phyloP scores from a whole-genome alignment of 2,888 invertebrate genomes.

The Mythimna vitellina region DNA sequence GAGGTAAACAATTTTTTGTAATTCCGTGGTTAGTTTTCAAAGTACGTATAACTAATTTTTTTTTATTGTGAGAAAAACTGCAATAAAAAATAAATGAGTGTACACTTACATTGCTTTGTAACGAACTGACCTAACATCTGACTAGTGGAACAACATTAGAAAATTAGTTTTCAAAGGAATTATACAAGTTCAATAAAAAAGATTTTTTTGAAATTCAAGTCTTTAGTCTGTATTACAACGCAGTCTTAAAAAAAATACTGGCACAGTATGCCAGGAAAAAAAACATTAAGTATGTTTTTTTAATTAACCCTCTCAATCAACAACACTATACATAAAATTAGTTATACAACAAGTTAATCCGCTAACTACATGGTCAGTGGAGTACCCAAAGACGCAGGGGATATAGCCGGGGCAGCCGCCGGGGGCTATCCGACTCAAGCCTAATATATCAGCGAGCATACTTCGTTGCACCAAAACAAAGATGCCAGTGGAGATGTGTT shows the following conservation, averaged over 20 bases:
- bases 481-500: constrained; percentile 69
- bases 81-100: too few species aligned
- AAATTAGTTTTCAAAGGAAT: not conserved
- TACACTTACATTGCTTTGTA: not conserved
- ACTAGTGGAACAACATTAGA: not conserved
- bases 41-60: not conserved
- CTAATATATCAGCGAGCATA: constrained; percentile 89
- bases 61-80: not conserved
- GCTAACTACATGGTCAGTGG: constrained; percentile 59
- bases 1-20: not conserved
- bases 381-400: constrained; percentile 56
- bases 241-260: not conserved
- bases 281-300: not conserved
- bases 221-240: not conserved
- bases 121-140: not conserved
- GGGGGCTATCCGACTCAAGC: constrained; percentile 85
- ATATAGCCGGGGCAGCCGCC: constrained; percentile 74
- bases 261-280: constrained; percentile 7
- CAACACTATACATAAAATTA: constrained; percentile 42
- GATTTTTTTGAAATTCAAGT: not conserved
- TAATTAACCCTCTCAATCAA: constrained; percentile 43
- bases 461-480: constrained; percentile 75
- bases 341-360: constrained; percentile 63
- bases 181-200: not conserved
- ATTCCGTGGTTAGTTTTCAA: not conserved